A percentile compares a stretch with the other conserved stretches of the same genome.
These are phyloP conservation scores for Brachylomia viminalis DNA, from an alignment of 2,888 invertebrate species.

Conservation along the genomic window DNA sequence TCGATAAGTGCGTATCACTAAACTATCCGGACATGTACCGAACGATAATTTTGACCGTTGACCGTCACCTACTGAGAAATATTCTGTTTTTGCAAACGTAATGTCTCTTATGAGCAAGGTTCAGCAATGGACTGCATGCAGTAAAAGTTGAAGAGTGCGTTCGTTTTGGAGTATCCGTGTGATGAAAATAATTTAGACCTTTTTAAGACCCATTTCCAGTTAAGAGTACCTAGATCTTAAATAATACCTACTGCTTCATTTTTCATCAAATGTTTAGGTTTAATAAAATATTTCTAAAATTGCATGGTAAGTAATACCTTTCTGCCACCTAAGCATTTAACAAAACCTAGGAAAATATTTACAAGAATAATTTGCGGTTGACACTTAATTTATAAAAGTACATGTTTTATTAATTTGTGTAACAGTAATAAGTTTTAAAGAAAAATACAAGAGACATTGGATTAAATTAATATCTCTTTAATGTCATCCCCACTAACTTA, in stretches of 20 bases:
- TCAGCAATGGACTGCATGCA: neutral
- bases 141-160: neutral
- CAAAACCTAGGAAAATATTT: neutral
- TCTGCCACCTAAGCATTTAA: neutral
- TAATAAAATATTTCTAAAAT: neutral
- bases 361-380: neutral
- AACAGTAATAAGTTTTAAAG: neutral
- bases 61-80: conserved; percentile 58
- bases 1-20: conserved; percentile 79
- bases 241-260: neutral
- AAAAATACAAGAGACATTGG: neutral
- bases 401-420: neutral
- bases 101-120: neutral
- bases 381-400: neutral
- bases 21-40: conserved; percentile 68
- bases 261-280: neutral
- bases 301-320: neutral
- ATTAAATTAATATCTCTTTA: neutral
- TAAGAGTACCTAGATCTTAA: neutral
- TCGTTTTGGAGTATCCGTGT: conserved; percentile 15
- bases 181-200: neutral
- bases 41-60: conserved; percentile 64
- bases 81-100: conserved; percentile 13
- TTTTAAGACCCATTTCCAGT: neutral
- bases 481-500: neutral